Conservation (phyloP, 2,113 vertebrate genomes). For the Actenoides lindsayi region DNA sequence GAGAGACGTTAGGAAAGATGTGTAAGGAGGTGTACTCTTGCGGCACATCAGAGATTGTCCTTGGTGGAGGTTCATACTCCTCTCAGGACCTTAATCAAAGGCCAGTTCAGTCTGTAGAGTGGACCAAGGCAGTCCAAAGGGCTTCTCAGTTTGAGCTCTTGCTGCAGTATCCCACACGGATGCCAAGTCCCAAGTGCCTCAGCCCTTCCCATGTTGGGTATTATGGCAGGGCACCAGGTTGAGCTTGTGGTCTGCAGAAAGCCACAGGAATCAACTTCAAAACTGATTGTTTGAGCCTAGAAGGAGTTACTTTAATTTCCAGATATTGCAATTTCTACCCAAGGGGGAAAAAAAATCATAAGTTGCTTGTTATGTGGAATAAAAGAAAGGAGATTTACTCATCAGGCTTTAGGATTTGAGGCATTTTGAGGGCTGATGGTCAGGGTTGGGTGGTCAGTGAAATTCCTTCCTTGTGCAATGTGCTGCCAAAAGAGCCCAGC, state of each 20-base stretch:
- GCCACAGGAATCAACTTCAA: neutral
- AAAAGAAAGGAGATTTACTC: neutral
- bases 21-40: neutral
- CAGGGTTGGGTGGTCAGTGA: neutral
- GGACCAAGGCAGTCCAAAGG: neutral
- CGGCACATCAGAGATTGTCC: neutral
- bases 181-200: neutral
- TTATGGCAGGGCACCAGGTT: neutral
- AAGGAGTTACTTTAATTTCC: neutral
- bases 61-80: neutral
- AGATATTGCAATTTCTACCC: neutral
- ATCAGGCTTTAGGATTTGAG: neutral
- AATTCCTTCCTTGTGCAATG: neutral
- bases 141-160: neutral
- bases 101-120: neutral
- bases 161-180: neutral
- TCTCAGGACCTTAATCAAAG: neutral
- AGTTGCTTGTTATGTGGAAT: neutral
- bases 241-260: neutral
- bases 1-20: neutral
- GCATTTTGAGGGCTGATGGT: neutral
- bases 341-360: fast-evolving
- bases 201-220: fast-evolving
- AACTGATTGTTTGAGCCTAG: neutral
- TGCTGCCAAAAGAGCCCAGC: neutral